A percentile compares a stretch with the other conserved stretches of the same genome.
Conservation (phyloP, 2,113 vertebrate species). For the Bettongia penicillata region DNA sequence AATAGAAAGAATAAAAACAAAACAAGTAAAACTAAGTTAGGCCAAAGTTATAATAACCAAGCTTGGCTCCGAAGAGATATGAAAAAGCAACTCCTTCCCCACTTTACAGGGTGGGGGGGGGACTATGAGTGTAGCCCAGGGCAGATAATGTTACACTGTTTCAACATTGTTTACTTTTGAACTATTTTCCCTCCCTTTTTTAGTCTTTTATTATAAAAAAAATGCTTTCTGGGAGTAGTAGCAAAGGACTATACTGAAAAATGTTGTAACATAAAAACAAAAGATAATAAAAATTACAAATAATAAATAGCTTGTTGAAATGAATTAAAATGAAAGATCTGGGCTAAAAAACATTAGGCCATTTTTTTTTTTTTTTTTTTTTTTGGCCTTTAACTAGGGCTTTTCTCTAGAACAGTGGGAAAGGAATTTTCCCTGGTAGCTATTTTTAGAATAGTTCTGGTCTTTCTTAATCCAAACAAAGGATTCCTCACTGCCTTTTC, state of each 20-base stretch:
- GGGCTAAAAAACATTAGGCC: background rate
- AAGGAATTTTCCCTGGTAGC: conserved; percentile 62
- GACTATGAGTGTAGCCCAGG: background rate
- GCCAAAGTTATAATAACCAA: background rate
- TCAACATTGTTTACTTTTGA: background rate
- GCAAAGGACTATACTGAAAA: background rate
- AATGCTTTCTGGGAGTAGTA: background rate
- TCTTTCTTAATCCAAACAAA: background rate
- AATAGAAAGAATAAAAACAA: background rate
- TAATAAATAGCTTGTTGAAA: background rate
- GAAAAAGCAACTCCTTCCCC: background rate
- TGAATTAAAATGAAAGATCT: background rate
- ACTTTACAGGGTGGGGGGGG: background rate
- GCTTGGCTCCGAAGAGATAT: background rate
- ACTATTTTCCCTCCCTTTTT: background rate
- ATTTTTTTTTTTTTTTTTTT: background rate
- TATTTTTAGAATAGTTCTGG: conserved; percentile 65
- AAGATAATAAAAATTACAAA: background rate
- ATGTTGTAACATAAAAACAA: background rate
- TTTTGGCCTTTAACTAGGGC: background rate
- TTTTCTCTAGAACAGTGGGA: conserved; percentile 56
- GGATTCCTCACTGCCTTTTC: conserved; percentile 23
- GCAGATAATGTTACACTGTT: background rate
- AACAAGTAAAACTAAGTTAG: background rate
- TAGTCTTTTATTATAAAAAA: background rate